Conservation (phyloP, 2,888 invertebrate genomes). For the Mechanitis messenoides region DNA sequence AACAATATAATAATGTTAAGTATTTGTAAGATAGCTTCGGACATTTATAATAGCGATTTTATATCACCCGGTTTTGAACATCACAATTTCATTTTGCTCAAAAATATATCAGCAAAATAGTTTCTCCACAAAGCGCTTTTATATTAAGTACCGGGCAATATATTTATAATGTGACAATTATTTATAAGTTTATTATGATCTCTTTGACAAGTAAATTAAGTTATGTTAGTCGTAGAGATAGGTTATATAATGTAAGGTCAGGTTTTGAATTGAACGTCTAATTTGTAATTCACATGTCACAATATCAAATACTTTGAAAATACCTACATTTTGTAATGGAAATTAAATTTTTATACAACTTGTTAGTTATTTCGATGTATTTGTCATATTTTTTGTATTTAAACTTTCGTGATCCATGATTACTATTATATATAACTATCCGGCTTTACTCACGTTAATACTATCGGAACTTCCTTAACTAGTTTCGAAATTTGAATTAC, state of each 20-base stretch:
- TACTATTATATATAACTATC: no score
- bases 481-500: no score
- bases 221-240: conserved; percentile 55
- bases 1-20: conserved; percentile 70
- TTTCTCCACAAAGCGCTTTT: background rate
- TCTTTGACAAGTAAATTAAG: conserved; percentile 69
- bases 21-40: conserved; percentile 69
- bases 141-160: conserved; percentile 41
- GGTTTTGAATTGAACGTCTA: conserved; percentile 33
- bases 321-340: conserved; percentile 38
- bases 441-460: no score
- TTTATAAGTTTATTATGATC: conserved; percentile 75
- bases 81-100: conserved; percentile 47
- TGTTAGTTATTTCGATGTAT: conserved; percentile 50
- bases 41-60: conserved; percentile 60
- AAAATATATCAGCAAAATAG: conserved; percentile 15
- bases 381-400: conserved; percentile 17
- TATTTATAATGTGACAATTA: conserved; percentile 64
- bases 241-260: conserved; percentile 14
- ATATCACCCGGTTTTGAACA: conserved; percentile 45
- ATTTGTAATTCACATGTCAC: conserved; percentile 36
- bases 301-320: conserved; percentile 46
- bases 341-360: conserved; percentile 58
- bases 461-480: no score
- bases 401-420: no score